phyloP scores from a whole-genome alignment of 2,797 vertebrate genomes.

The Lepus townsendii region DNA sequence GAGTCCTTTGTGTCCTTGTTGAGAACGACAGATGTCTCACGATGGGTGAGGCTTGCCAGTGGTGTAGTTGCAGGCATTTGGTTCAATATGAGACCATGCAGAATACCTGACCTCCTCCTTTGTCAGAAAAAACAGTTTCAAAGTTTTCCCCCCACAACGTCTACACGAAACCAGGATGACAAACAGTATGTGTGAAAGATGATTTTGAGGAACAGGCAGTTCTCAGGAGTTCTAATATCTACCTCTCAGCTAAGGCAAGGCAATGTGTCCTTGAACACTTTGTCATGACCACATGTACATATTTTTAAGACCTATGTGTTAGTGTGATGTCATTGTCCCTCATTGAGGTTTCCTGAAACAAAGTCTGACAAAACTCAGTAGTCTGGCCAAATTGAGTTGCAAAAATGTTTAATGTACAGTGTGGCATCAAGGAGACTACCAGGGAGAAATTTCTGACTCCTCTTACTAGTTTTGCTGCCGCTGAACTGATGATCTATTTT shows the following conservation, averaged over 20 bases:
- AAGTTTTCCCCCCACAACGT: not conserved
- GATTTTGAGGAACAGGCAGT: not conserved
- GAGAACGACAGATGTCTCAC: not conserved
- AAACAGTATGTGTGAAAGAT: not conserved
- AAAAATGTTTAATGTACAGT: not conserved
- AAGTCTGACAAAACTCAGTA: not conserved
- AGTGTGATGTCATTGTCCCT: not conserved
- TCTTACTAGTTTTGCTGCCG: not conserved
- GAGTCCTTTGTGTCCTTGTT: not conserved
- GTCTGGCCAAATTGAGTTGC: not conserved
- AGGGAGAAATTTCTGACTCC: not conserved
- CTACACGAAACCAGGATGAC: not conserved
- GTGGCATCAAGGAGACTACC: not conserved
- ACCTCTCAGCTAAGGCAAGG: not conserved
- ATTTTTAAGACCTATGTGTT: not conserved
- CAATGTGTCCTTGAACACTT: not conserved
- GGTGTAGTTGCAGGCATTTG: not conserved
- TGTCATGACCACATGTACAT: not conserved
- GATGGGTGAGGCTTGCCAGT: not conserved
- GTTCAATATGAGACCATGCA: not conserved
- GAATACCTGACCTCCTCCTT: not conserved
- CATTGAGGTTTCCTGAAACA: not conserved
- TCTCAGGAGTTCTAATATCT: not conserved
- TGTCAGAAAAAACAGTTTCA: not conserved
- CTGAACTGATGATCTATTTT: not conserved